These are phyloP conservation scores for Bugula neritina DNA, from an alignment of 2,888 invertebrate genomes.

Conservation along the genomic window DNA sequence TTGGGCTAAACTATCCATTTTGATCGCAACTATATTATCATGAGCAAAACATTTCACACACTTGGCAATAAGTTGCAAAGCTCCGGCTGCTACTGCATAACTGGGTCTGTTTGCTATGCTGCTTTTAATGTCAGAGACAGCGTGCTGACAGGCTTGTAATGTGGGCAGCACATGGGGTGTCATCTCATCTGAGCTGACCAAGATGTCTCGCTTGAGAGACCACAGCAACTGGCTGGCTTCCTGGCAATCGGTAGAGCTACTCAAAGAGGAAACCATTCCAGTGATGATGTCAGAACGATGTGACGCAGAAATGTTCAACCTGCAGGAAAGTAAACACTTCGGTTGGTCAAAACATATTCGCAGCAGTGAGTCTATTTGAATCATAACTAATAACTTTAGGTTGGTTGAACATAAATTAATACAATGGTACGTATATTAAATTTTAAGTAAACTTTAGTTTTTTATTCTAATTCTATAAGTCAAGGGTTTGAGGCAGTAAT, in stretches of 20 bases:
- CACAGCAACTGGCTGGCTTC: neutral
- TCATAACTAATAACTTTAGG: no score
- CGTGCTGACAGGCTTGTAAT: constrained; percentile 1
- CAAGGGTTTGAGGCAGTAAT: no score
- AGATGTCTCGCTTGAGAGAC: neutral
- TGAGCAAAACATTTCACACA: no score
- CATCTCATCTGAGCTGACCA: neutral
- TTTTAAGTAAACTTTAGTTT: no score
- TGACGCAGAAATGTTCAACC: neutral
- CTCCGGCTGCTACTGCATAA: constrained; percentile 13
- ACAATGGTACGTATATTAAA: no score
- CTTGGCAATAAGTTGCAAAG: neutral
- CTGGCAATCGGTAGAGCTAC: neutral
- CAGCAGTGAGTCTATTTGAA: no score
- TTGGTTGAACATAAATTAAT: no score
- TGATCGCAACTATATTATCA: no score
- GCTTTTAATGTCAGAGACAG: constrained; percentile 9
- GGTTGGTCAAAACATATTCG: no score
- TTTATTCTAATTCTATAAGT: no score
- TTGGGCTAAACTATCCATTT: no score
- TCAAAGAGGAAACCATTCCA: neutral
- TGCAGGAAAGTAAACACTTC: no score
- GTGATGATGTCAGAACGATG: neutral
- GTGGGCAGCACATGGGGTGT: neutral
- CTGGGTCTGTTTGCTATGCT: neutral